A percentile compares a stretch with the other conserved stretches of the same genome.
Conservation (phyloP, 1,140 invertebrate genomes). For the Papilio machaon region DNA sequence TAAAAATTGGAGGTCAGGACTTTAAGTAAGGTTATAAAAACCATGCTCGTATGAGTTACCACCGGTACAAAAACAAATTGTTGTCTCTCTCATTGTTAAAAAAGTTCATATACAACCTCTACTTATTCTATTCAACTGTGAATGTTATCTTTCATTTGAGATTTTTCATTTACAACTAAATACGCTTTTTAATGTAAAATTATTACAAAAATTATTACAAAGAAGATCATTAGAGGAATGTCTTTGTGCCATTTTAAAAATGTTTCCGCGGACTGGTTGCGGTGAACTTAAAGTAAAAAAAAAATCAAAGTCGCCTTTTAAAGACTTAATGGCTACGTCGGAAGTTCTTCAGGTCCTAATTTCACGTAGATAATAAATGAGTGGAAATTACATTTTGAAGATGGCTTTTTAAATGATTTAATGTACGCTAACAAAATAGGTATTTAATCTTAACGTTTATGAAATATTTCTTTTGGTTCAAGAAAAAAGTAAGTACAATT, state of each 20-base stretch:
- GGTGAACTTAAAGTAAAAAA: not conserved
- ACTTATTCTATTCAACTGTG: too few relatives aligned
- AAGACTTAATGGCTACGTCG: not conserved
- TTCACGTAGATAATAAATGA: slow-evolving; percentile 21
- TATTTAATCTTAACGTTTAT: not conserved
- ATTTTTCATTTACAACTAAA: slow-evolving; percentile 1
- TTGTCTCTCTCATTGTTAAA: too few relatives aligned
- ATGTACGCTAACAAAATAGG: not conserved
- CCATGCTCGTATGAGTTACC: too few relatives aligned
- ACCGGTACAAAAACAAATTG: too few relatives aligned
- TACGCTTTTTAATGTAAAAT: not conserved
- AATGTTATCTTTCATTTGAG: not conserved
- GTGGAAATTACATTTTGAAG: slow-evolving; percentile 6
- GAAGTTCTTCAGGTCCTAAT: slow-evolving; percentile 16
- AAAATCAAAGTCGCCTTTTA: not conserved
- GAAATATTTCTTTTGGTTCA: too few relatives aligned
- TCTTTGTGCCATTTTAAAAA: slow-evolving; percentile 23
- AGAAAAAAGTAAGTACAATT: not conserved
- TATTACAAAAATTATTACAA: slow-evolving; percentile 13
- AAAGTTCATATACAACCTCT: too few relatives aligned
- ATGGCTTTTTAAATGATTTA: not conserved
- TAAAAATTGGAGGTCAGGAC: too few relatives aligned
- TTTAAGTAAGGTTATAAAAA: too few relatives aligned
- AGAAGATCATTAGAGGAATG: not conserved
- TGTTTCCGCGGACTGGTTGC: slow-evolving; percentile 6